Evolutionary conservation across 2,888 invertebrate genomes (phyloP).

Genomic region (Catocala sponsa): DNA sequence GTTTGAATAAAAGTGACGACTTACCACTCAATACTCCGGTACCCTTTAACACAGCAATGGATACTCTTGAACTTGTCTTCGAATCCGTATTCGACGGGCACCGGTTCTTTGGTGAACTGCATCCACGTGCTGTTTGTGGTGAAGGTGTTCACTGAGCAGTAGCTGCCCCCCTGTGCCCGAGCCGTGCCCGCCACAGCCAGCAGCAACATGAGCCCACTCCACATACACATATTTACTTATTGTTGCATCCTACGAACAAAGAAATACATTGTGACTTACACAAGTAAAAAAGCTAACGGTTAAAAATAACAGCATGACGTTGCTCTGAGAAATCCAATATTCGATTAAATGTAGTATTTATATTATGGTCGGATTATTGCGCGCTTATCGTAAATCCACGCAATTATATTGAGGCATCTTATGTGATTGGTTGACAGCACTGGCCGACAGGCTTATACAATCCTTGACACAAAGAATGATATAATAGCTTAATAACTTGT

Average conservation of each 20-base stretch:
- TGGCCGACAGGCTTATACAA: too few species aligned
- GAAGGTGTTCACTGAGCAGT: constrained; percentile 89
- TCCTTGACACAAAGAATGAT: too few species aligned
- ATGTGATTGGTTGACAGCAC: too few species aligned
- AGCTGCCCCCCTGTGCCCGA: constrained; percentile 72
- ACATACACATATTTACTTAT: constrained; percentile 64
- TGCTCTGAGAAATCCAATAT: too few species aligned
- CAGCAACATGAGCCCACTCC: constrained; percentile 58
- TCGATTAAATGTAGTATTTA: too few species aligned
- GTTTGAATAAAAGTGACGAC: constrained; percentile 59
- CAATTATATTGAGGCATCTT: too few species aligned
- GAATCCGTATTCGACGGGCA: constrained; percentile 90
- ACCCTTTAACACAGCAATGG: constrained; percentile 93
- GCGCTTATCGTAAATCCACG: too few species aligned
- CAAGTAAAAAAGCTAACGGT: neutral
- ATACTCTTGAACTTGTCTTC: constrained; percentile 92
- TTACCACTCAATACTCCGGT: constrained; percentile 94
- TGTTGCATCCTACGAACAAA: constrained; percentile 61
- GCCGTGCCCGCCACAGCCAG: constrained; percentile 59
- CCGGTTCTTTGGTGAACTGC: constrained; percentile 92
- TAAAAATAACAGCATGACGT: too few species aligned
- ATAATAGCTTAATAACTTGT: too few species aligned
- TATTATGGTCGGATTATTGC: too few species aligned
- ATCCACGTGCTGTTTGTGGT: constrained; percentile 88
- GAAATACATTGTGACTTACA: neutral